Evolutionary conservation across 2,113 vertebrate genomes (phyloP).

Genomic region (Spizaetus ornatus): DNA sequence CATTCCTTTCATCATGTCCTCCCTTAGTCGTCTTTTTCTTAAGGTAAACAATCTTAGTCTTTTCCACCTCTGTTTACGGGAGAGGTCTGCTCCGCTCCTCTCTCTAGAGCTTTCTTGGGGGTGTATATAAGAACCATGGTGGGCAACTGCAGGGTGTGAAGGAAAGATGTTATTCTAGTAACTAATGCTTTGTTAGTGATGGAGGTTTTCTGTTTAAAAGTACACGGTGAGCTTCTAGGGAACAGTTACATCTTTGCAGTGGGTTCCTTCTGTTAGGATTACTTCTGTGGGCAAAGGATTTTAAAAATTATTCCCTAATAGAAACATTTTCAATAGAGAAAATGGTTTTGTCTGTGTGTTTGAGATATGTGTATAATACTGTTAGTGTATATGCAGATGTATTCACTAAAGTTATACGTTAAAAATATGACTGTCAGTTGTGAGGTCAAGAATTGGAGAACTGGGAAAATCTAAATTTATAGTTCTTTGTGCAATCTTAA

Average conservation of each 20-base stretch:
- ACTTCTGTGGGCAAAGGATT: not conserved
- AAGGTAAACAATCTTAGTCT: not conserved
- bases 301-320: not conserved
- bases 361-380: not conserved
- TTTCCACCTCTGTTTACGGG: not conserved
- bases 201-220: not conserved
- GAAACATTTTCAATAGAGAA: not conserved
- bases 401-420: not conserved
- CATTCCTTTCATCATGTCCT: not conserved
- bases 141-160: not conserved
- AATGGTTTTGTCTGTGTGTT: not conserved
- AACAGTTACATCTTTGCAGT: not conserved
- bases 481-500: not conserved
- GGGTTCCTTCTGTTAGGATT: not conserved
- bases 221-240: not conserved
- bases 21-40: not conserved
- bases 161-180: not conserved
- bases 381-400: not conserved
- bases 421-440: not conserved
- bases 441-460: constrained; percentile 4
- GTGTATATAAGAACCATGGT: not conserved
- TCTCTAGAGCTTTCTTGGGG: not conserved
- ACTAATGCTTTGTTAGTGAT: not conserved
- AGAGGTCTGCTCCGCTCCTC: not conserved
- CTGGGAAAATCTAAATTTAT: constrained; percentile 15